phyloP scores from a whole-genome alignment of 1,140 invertebrate species.

The Brachionus manjavacas region DNA sequence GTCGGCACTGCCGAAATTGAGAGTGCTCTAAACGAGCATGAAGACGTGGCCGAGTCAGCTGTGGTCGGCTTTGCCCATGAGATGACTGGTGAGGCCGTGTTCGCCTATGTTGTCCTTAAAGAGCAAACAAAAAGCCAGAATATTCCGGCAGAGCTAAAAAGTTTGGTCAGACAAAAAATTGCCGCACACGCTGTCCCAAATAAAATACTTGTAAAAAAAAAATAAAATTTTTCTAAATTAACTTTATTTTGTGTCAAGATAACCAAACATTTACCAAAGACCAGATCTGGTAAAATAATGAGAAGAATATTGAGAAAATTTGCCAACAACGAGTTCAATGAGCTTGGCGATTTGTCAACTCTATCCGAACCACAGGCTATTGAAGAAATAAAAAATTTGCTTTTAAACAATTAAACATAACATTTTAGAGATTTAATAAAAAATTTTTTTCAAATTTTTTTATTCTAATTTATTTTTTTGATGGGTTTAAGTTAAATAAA shows the following conservation, averaged over 20 bases:
- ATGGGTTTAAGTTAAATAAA: not conserved
- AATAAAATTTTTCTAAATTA: not conserved
- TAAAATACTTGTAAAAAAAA: constrained; percentile 48
- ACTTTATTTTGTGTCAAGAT: constrained; percentile 44
- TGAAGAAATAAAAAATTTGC: constrained; percentile 43
- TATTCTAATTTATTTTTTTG: not conserved
- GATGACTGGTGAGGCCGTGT: constrained; percentile 59
- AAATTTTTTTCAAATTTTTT: not conserved
- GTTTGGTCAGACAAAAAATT: constrained; percentile 49
- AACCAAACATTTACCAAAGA: constrained; percentile 54
- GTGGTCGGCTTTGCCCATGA: constrained; percentile 60
- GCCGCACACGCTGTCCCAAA: constrained; percentile 55
- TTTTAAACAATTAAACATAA: not conserved
- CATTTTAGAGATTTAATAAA: too few relatives aligned
- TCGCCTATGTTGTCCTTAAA: constrained; percentile 56
- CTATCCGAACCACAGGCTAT: constrained; percentile 81
- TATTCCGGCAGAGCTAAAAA: constrained; percentile 48
- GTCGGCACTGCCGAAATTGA: constrained; percentile 62
- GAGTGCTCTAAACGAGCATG: constrained; percentile 57
- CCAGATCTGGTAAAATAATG: constrained; percentile 60
- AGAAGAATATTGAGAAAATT: constrained; percentile 57
- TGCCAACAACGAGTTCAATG: constrained; percentile 54
- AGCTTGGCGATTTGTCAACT: constrained; percentile 87
- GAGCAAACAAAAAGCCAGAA: constrained; percentile 43
- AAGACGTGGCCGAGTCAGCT: constrained; percentile 57